phyloP scores from a whole-genome alignment of 37 sponge, comb jelly and placozoan species.

The Axinella damicornis region DNA sequence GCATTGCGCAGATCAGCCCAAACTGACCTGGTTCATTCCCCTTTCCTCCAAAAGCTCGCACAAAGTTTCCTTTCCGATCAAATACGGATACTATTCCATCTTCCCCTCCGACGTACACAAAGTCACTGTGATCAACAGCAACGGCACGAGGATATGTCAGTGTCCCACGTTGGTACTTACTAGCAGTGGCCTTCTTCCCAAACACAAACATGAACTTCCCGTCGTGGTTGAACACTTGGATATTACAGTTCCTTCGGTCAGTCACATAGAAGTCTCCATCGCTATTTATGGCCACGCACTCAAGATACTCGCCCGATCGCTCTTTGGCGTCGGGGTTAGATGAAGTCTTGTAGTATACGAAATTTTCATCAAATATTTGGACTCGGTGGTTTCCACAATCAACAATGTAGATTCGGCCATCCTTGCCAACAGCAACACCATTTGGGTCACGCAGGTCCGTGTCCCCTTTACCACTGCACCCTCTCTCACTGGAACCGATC shows the following conservation, averaged over 20 bases:
- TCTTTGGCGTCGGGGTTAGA: neutral
- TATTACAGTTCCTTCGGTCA: neutral
- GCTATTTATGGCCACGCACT: neutral
- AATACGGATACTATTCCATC: neutral
- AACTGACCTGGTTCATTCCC: neutral
- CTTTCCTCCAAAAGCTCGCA: neutral
- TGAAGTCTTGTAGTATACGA: neutral
- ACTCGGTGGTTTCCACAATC: constrained; percentile 9
- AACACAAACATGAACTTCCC: constrained; percentile 4
- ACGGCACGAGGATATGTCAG: neutral
- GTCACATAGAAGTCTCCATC: constrained; percentile 1
- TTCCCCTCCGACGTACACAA: neutral
- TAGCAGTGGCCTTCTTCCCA: neutral
- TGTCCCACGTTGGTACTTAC: neutral
- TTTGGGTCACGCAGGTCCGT: neutral
- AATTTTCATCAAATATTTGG: neutral
- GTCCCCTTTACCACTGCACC: neutral
- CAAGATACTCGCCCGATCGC: neutral
- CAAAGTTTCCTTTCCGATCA: neutral
- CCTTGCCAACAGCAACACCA: neutral
- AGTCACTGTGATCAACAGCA: neutral
- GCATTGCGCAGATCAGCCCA: neutral
- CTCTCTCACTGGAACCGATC: neutral
- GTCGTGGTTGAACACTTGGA: constrained; percentile 3
- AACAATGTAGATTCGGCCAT: neutral